Conservation (phyloP, 2,888 invertebrate genomes). For the Lepeophtheirus nordmannii region DNA sequence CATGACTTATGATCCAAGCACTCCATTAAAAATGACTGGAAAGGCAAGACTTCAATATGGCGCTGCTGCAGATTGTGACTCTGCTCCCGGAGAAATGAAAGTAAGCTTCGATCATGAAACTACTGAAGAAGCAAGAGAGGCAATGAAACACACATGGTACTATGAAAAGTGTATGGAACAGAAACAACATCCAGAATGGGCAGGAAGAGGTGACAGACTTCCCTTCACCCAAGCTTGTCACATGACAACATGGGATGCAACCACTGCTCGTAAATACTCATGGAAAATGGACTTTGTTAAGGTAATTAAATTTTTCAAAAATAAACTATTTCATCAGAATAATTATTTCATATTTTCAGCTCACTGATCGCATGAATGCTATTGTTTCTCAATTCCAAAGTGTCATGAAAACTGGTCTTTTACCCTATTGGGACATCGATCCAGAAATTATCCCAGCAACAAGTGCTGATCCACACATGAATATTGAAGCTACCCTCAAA, state of each 20-base stretch:
- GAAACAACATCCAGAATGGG: constrained; percentile 12
- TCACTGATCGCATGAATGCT: constrained; percentile 79
- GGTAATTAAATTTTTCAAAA: background rate
- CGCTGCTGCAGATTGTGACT: background rate
- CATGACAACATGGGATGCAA: constrained; percentile 20
- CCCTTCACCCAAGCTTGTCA: constrained; percentile 16
- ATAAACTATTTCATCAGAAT: background rate
- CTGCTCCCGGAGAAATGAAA: constrained; percentile 15
- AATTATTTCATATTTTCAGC: constrained; percentile 39
- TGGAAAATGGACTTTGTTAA: constrained; percentile 22
- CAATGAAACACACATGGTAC: constrained; percentile 11
- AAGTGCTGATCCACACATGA: constrained; percentile 9
- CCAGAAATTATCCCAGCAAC: constrained; percentile 7
- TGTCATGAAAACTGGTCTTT: constrained; percentile 34
- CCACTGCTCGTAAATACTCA: constrained; percentile 20
- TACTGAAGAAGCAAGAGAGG: constrained; percentile 14
- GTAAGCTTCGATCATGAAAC: constrained; percentile 18
- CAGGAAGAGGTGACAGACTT: background rate
- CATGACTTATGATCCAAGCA: background rate
- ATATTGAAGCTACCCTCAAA: constrained; percentile 19
- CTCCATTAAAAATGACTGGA: background rate
- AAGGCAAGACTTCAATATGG: constrained; percentile 19
- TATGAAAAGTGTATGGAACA: constrained; percentile 23
- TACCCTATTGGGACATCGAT: constrained; percentile 22
- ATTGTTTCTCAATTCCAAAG: constrained; percentile 91